Conservation (phyloP, 2,888 invertebrate genomes). For the Scaptomyza reducta region DNA sequence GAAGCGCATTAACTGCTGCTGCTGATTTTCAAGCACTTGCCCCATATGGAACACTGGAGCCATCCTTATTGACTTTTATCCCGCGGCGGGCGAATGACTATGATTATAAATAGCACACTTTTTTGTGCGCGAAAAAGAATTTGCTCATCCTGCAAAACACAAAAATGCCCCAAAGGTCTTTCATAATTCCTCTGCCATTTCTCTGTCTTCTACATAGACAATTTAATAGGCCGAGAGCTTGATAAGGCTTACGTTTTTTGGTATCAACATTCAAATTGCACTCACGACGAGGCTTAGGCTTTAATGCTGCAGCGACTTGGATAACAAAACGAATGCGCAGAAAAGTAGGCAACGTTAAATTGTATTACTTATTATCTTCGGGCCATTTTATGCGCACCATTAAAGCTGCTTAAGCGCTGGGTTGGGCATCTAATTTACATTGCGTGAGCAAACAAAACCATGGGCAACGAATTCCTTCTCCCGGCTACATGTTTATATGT, state of each 20-base stretch:
- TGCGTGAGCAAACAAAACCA: constrained; percentile 34
- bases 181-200: constrained; percentile 10
- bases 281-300: constrained; percentile 49
- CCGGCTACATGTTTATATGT: neutral
- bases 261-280: constrained; percentile 56
- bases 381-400: constrained; percentile 62
- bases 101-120: constrained; percentile 66
- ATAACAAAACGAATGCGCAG: constrained; percentile 32
- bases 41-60: constrained; percentile 19
- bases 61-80: constrained; percentile 62
- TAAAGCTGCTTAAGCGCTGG: constrained; percentile 67
- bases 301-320: constrained; percentile 29
- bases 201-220: constrained; percentile 1
- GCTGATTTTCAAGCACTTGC: constrained; percentile 15
- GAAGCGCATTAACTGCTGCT: constrained; percentile 57
- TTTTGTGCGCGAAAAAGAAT: constrained; percentile 3
- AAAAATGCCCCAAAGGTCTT: constrained; percentile 11
- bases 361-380: constrained; percentile 37
- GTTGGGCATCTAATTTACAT: constrained; percentile 41
- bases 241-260: constrained; percentile 48
- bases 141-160: constrained; percentile 2
- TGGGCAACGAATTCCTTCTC: neutral
- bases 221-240: constrained; percentile 35
- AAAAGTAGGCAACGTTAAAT: constrained; percentile 63
- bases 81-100: constrained; percentile 15